Conservation (phyloP, 2,113 vertebrate genomes). For the Egretta garzetta region DNA sequence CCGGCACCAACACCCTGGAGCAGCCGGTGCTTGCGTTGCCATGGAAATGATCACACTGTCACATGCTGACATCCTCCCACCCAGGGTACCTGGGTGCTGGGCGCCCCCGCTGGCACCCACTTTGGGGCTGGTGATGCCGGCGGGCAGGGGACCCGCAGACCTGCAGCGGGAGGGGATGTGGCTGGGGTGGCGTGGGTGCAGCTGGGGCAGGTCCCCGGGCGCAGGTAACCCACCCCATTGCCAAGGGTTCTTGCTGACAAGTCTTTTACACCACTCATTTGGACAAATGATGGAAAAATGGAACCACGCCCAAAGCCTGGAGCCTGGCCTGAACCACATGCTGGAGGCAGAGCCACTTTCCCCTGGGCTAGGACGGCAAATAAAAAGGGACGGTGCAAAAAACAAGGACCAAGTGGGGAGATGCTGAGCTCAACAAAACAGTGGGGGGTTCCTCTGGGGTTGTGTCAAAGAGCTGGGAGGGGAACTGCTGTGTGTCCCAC, state of each 20-base stretch:
- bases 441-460: neutral
- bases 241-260: fast-evolving
- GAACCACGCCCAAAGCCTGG: neutral
- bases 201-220: neutral
- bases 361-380: neutral
- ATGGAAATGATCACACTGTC: slow-evolving; percentile 43
- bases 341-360: neutral
- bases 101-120: neutral
- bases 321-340: fast-evolving
- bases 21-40: neutral
- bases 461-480: neutral
- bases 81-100: neutral
- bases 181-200: neutral
- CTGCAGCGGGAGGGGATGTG: neutral
- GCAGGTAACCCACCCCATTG: neutral
- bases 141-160: neutral
- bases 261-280: neutral
- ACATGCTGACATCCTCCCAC: neutral
- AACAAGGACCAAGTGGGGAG: neutral
- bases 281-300: neutral
- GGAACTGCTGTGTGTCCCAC: fast-evolving
- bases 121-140: neutral
- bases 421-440: neutral
- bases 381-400: neutral
- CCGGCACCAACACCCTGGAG: fast-evolving